Evolutionary conservation across 2,113 vertebrate genomes (phyloP).

Genomic region (Mustelus asterias): DNA sequence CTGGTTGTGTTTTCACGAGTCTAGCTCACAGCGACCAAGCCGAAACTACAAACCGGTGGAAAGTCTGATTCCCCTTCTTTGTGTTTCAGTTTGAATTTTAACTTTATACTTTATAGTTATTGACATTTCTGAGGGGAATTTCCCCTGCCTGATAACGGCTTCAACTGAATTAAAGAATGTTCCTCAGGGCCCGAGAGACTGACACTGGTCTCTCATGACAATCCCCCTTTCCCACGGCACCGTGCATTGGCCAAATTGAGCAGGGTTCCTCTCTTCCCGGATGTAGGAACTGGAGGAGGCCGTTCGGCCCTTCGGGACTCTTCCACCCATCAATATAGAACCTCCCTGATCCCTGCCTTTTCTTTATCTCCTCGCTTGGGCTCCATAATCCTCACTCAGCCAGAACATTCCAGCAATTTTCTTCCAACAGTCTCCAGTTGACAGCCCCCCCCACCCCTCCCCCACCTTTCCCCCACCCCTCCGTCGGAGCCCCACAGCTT

Average conservation of each 20-base stretch:
- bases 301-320: not conserved
- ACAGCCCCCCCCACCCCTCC: not conserved
- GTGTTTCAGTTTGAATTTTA: not conserved
- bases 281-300: not conserved
- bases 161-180: not conserved
- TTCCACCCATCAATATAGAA: not conserved
- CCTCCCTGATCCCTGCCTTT: not conserved
- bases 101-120: not conserved
- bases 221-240: too few relatives aligned
- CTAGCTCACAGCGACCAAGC: not conserved
- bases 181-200: not conserved
- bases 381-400: not conserved
- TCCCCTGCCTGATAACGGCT: not conserved
- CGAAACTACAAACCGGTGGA: not conserved
- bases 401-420: not conserved
- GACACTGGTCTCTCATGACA: not conserved
- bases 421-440: not conserved
- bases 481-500: not conserved
- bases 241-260: too few relatives aligned
- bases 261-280: not conserved
- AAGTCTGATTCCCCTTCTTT: not conserved
- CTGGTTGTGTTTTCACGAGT: not conserved
- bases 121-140: conserved; percentile 24
- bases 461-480: not conserved
- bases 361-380: too few relatives aligned